A percentile compares a stretch with the other conserved stretches of the same genome.
phyloP scores from a whole-genome alignment of 2,888 invertebrate species.

The Lagria hirta region DNA sequence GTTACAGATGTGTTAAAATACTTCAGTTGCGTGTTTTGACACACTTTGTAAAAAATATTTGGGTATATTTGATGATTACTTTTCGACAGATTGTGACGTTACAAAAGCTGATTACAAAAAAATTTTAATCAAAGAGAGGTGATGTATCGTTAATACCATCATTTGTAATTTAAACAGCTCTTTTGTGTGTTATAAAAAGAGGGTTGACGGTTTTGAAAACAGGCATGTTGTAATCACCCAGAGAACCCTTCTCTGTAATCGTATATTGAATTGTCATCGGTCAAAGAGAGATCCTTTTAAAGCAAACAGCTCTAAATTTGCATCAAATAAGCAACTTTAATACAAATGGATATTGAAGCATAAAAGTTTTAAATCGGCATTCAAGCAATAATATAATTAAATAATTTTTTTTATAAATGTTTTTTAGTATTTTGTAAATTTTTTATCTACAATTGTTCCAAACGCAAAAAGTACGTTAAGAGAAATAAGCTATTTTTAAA shows the following conservation, averaged over 20 bases:
- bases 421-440: too few relatives aligned
- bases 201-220: slow-evolving; percentile 40
- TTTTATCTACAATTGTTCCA: too few relatives aligned
- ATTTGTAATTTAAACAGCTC: slow-evolving; percentile 50
- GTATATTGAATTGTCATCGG: slow-evolving; percentile 51
- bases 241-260: slow-evolving; percentile 50
- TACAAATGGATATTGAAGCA: too few relatives aligned
- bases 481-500: too few relatives aligned
- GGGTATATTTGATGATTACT: slow-evolving; percentile 12
- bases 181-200: slow-evolving; percentile 34
- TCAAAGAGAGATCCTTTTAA: slow-evolving; percentile 41
- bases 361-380: too few relatives aligned
- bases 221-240: slow-evolving; percentile 46
- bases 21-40: slow-evolving; percentile 37
- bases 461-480: too few relatives aligned
- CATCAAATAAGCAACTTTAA: slow-evolving; percentile 40
- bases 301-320: slow-evolving; percentile 49
- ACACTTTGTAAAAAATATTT: slow-evolving; percentile 23
- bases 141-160: slow-evolving; percentile 46
- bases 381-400: too few relatives aligned
- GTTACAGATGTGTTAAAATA: slow-evolving; percentile 31
- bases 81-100: slow-evolving; percentile 15
- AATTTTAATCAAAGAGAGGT: slow-evolving; percentile 36
- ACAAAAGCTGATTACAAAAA: too few relatives aligned
- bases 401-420: too few relatives aligned